phyloP scores from a whole-genome alignment of 2,888 invertebrate genomes.

The Megalurothrips usitatus region DNA sequence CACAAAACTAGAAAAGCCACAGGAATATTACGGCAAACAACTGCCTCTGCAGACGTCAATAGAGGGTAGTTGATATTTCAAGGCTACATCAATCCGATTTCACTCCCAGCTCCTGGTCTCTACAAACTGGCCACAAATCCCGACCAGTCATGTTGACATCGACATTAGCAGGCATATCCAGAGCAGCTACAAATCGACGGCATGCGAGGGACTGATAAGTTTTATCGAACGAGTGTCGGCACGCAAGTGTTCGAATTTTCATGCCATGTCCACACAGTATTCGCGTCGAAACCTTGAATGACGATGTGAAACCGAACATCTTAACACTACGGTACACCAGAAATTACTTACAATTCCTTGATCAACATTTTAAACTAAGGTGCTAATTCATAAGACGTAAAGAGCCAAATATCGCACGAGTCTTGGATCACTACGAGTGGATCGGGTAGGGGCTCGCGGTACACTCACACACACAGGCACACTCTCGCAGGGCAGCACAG shows the following conservation, averaged over 20 bases:
- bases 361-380: constrained; percentile 19
- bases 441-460: constrained; percentile 16
- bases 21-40: background rate
- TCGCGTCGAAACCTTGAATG: background rate
- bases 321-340: background rate
- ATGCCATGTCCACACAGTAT: background rate
- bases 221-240: constrained; percentile 11
- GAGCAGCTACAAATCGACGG: background rate
- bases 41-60: background rate
- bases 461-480: constrained; percentile 9
- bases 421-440: constrained; percentile 5
- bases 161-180: background rate
- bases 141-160: background rate
- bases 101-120: background rate
- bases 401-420: background rate
- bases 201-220: background rate
- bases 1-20: background rate
- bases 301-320: background rate
- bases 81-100: constrained; percentile 3
- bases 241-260: constrained; percentile 10
- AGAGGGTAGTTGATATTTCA: constrained; percentile 8
- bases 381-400: background rate
- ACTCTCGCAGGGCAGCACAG: background rate
- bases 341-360: constrained; percentile 19
- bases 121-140: background rate